Evolutionary conservation across 2,797 vertebrate species (phyloP).

Genomic region (Pangasius krempfi): DNA sequence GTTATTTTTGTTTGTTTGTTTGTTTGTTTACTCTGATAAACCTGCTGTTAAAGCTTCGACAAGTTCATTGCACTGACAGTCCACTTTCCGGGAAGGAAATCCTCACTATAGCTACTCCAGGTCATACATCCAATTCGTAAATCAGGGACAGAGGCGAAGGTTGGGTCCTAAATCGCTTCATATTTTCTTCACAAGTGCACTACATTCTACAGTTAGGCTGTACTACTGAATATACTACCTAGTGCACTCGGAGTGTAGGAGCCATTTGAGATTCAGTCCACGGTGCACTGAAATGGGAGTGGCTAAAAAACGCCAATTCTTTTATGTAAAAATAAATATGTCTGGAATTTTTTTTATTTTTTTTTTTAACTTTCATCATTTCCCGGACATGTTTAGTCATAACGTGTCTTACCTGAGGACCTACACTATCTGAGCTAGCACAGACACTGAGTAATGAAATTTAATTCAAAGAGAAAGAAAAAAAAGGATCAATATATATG

Average conservation of each 20-base stretch:
- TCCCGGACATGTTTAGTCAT: not conserved
- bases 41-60: not conserved
- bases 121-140: not conserved
- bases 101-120: not conserved
- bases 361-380: not conserved
- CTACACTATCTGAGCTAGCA: not conserved
- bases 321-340: not conserved
- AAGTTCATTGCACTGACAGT: not conserved
- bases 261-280: not conserved
- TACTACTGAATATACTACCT: not conserved
- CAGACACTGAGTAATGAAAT: not conserved
- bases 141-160: not conserved
- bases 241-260: not conserved
- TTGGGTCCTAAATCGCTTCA: not conserved
- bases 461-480: not conserved
- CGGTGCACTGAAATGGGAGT: conserved; percentile 42
- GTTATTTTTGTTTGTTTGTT: not conserved
- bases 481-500: not conserved
- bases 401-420: not conserved
- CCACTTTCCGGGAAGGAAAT: not conserved
- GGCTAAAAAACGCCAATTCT: conserved; percentile 1
- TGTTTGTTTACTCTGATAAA: not conserved
- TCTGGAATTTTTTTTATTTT: not conserved
- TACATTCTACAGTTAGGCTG: not conserved
- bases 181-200: not conserved